Base-by-base conservation (phyloP, 2,888 invertebrate species). In the Andrena bicolor region DNA sequence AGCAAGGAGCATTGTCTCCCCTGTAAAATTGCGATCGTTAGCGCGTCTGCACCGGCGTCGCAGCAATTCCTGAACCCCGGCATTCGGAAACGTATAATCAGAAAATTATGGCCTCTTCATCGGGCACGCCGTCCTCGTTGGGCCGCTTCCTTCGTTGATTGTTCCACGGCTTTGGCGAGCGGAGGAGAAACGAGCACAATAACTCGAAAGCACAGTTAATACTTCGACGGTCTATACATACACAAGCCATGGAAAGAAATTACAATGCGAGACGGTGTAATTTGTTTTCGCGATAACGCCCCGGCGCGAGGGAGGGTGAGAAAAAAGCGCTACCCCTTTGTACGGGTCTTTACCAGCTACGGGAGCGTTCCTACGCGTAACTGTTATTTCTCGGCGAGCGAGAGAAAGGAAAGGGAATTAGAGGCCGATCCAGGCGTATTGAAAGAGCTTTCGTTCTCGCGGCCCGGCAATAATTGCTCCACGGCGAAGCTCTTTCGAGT, bases 221-320 rank as follows among this genome's bases (percentile, higher is more conserved):
- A 80, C 73, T 53, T 61, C 70, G 56, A 65, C 77, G 60, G 41
- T 41, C 64, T 32, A 20, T 58, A 49, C 49, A 76, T 70, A 63
- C 66, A 65, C 66, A 49, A 72, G 16, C 70, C 79, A 72, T 68
- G 77, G 81, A 84, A 87, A 88, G 79, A 86, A 85, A 87, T 87
- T 86, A 86, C 84, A 79, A 85, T 66, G 72, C 65, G 77, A 76
- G 61, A 63, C 68, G 61, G 80, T 84, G 87, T 86, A 89, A 89
- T 90, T 90, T 89, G 85, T 86, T 89, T 89, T 77, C 86, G 80
- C 79, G 83, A 81, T 81, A 87, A 78, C 81, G 78, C 68, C 65
- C 79, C 60, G 13, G 30, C 5, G 35, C 30, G 20, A 10, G n/a
- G 26, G 53, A 20, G n/a, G 23, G 8, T 26, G 1, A n/a, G 48